Conservation (phyloP, 2,113 vertebrate species). For the Xerus inauris region DNA sequence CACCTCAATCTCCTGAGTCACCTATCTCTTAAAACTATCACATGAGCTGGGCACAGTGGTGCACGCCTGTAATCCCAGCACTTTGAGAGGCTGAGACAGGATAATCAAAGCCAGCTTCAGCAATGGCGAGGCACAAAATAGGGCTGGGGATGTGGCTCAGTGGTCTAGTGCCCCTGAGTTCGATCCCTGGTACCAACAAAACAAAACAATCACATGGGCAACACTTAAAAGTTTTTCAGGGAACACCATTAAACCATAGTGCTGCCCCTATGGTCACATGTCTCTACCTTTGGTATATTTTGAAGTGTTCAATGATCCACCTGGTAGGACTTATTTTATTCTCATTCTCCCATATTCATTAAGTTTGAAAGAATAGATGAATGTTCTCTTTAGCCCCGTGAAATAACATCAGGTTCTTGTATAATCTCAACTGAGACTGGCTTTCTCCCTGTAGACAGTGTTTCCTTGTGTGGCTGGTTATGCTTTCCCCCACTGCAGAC, state of each 20-base stretch:
- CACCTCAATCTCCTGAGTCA: background rate
- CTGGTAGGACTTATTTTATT: background rate
- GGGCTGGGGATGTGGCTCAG: too few relatives aligned
- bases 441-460: slow-evolving; percentile 39
- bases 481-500: background rate
- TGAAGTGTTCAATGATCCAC: background rate
- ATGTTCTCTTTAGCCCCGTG: background rate
- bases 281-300: background rate
- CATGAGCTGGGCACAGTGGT: too few relatives aligned
- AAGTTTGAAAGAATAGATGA: background rate
- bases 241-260: background rate
- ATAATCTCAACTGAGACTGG: slow-evolving; percentile 4
- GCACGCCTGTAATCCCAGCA: too few relatives aligned
- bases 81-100: too few relatives aligned
- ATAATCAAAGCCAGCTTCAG: too few relatives aligned
- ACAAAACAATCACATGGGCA: background rate
- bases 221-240: background rate
- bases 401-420: background rate
- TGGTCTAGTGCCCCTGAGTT: too few relatives aligned
- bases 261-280: background rate
- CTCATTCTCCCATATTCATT: background rate
- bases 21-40: background rate
- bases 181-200: too few relatives aligned
- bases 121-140: too few relatives aligned
- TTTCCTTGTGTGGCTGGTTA: slow-evolving; percentile 9